Evolutionary conservation across 1,140 invertebrate species (phyloP), one percentile per base, ranked within the genome.

Genomic region (Nasonia vitripennis): DNA sequence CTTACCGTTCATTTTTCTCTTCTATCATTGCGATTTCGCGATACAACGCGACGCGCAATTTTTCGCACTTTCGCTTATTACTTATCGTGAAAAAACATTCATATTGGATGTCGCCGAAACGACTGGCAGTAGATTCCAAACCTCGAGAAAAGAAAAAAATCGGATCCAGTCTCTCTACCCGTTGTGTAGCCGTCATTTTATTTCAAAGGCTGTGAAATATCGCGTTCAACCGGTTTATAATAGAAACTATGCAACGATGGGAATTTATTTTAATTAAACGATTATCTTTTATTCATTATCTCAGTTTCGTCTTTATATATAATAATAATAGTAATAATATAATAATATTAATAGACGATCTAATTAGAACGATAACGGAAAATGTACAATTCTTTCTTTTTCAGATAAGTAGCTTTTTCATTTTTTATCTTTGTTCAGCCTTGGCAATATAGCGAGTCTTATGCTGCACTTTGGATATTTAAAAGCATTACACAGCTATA

Each of bases 91-190:
- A 87, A 88, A 86, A 86, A 85, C 86, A 83, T 70, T 87, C 84
- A 37, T 87, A 87, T 83, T 89, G 83, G 84, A 80, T 89, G 90
- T 90, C 89, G 90, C 88, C 87, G 41, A 88, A 81, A 87, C 88
- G 87, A 91, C 89, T 92, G 91, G 90, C 91, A 92, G 91, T 91
- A 91, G 85, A 84, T 91, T 87, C 34, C 88, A 37, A 86, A 86
- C 74, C 77, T 79, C 41, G 51, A 86, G 75, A 86, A 86, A 86
- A 83, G 81, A 83, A 86, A 81, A 37, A 85, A 78, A 82, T 86
- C 62, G 74, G 17, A 86, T 79, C 80, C 85, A 86, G 81, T 86
- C 85, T 86, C 68, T 82, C 48, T 62, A n/a, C n/a, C 27, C 81
- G 77, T 77, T 34, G 55, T 80, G 41, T 27, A 78, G 37, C 73